A percentile compares a stretch with the other conserved stretches of the same genome.
Conservation (phyloP, 1,140 invertebrate species). For the Battus philenor region DNA sequence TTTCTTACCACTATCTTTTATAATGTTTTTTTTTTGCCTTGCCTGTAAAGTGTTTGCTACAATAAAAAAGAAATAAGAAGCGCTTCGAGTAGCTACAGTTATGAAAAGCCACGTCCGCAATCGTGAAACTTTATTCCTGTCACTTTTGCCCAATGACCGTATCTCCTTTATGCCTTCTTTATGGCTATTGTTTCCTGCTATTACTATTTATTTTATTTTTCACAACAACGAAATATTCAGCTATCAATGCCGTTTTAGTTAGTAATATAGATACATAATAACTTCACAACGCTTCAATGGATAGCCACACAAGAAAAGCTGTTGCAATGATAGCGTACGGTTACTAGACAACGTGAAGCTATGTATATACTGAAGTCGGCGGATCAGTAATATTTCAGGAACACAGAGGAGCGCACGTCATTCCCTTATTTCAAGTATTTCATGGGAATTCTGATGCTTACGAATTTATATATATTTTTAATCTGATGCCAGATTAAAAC, state of each 20-base stretch:
- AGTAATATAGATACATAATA: neutral
- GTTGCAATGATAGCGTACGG: slow-evolving; percentile 18
- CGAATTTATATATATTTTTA: too few species aligned
- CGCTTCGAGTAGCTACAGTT: slow-evolving; percentile 15
- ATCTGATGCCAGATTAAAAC: too few species aligned
- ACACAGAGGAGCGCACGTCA: slow-evolving; percentile 33
- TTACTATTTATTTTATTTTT: slow-evolving; percentile 24
- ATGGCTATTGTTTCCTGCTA: slow-evolving; percentile 34
- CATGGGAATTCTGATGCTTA: too few species aligned
- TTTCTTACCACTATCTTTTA: too few species aligned
- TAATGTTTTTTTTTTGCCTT: too few species aligned
- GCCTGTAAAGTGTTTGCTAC: too few species aligned
- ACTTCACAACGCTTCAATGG: slow-evolving; percentile 24
- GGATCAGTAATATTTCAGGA: slow-evolving; percentile 53
- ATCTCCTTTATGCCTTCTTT: slow-evolving; percentile 37
- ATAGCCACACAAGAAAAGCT: slow-evolving; percentile 21
- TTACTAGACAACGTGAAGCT: slow-evolving; percentile 21
- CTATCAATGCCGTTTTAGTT: slow-evolving; percentile 22
- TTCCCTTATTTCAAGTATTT: slow-evolving; percentile 2
- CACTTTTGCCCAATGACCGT: slow-evolving; percentile 28
- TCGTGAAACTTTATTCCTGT: slow-evolving; percentile 28
- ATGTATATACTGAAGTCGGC: slow-evolving; percentile 25
- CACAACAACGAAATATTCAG: slow-evolving; percentile 17
- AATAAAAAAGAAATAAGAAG: slow-evolving; percentile 15
- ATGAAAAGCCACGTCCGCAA: slow-evolving; percentile 24